These are phyloP conservation scores for Ancistrus triradiatus DNA, from an alignment of 2,113 vertebrate species.

Conservation along the genomic window DNA sequence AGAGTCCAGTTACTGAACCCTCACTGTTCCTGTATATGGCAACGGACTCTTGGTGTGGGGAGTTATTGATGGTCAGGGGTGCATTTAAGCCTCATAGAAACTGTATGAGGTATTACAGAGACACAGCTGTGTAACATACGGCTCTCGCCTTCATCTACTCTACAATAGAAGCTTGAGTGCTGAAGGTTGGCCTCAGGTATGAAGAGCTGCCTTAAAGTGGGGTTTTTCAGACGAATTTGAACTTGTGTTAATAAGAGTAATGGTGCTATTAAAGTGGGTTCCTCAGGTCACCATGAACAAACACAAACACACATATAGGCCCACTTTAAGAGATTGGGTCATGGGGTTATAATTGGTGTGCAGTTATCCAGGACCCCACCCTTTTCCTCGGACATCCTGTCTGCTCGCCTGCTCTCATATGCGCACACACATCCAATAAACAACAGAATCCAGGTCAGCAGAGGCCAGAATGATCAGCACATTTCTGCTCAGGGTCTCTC, in stretches of 20 bases:
- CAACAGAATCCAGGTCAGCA: constrained; percentile 37
- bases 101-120: constrained; percentile 29
- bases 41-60: constrained; percentile 10
- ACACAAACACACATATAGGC: constrained; percentile 1
- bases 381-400: constrained; percentile 38
- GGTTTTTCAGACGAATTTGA: neutral
- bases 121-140: constrained; percentile 30
- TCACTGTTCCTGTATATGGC: neutral
- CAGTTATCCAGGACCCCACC: constrained; percentile 32
- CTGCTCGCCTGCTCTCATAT: constrained; percentile 13
- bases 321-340: constrained; percentile 8
- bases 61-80: constrained; percentile 28
- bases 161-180: neutral
- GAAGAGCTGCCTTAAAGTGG: neutral
- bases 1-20: constrained; percentile 1
- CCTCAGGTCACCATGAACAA: neutral
- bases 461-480: constrained; percentile 35
- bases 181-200: neutral
- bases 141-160: neutral
- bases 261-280: neutral
- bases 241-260: neutral
- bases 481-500: constrained; percentile 29
- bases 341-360: constrained; percentile 35
- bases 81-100: constrained; percentile 15
- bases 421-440: neutral